phyloP scores from a whole-genome alignment of 2,888 invertebrate species.

The Apoderus coryli region DNA sequence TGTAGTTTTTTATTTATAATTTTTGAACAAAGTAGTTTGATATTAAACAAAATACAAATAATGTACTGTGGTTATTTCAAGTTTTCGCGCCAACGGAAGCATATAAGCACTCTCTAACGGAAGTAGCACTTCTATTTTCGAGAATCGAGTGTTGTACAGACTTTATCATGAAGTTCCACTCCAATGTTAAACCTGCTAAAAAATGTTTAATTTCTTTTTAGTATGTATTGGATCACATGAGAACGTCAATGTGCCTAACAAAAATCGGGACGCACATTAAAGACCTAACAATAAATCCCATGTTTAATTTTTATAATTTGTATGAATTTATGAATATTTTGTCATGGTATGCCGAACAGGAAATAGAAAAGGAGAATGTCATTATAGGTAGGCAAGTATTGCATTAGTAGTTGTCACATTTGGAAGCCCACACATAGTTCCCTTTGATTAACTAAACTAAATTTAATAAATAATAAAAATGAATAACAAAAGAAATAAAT shows the following conservation, averaged over 20 bases:
- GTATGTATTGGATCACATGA: conserved; percentile 57
- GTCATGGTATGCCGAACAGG: conserved; percentile 55
- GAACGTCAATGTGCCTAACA: conserved; percentile 54
- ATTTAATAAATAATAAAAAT: no score
- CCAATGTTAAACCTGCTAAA: no score
- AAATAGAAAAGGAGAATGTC: conserved; percentile 23
- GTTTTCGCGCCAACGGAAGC: conserved; percentile 7
- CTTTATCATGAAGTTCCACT: not conserved
- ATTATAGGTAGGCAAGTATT: no score
- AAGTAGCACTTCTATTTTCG: not conserved
- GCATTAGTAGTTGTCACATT: no score
- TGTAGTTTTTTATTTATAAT: no score
- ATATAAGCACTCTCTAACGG: not conserved
- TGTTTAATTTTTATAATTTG: conserved; percentile 64
- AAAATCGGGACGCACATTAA: conserved; percentile 52
- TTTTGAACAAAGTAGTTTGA: no score
- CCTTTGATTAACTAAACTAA: no score
- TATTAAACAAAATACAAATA: no score
- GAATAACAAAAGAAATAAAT: no score
- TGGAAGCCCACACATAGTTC: no score
- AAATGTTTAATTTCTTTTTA: no score
- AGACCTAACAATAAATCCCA: conserved; percentile 53
- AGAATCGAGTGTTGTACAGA: not conserved
- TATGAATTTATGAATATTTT: conserved; percentile 74
- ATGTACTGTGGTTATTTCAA: no score